Evolutionary conservation across 2,113 vertebrate genomes (phyloP).

Genomic region (Lynx canadensis): DNA sequence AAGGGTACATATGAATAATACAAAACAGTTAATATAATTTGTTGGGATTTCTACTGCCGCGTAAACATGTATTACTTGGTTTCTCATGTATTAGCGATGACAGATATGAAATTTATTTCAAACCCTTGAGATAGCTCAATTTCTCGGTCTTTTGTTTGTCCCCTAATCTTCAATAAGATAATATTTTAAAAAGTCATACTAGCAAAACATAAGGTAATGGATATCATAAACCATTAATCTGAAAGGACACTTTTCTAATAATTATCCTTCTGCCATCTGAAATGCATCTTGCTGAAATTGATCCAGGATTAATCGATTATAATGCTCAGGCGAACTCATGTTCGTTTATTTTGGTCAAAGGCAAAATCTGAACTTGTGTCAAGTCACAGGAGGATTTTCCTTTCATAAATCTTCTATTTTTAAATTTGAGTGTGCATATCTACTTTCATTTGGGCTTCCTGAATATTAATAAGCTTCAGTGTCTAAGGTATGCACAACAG

Average conservation of each 20-base stretch:
- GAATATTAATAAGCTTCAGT: not conserved
- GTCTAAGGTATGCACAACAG: not conserved
- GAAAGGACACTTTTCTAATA: conserved; percentile 28
- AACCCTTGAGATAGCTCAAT: conserved; percentile 9
- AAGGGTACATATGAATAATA: not conserved
- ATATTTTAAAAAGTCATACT: conserved; percentile 42
- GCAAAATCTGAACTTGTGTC: not conserved
- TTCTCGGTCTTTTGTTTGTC: conserved; percentile 54
- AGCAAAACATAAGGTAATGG: not conserved
- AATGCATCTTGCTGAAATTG: not conserved
- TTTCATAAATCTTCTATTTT: not conserved
- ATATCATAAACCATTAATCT: not conserved
- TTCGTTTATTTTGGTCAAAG: conserved; percentile 8
- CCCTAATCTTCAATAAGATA: conserved; percentile 42
- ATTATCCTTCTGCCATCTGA: not conserved
- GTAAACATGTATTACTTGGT: not conserved
- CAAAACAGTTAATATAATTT: conserved; percentile 23
- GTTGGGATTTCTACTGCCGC: not conserved
- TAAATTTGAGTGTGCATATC: not conserved
- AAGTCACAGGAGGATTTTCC: not conserved
- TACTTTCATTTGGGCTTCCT: not conserved
- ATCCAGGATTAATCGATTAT: not conserved
- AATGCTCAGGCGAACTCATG: not conserved
- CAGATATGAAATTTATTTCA: conserved; percentile 1
- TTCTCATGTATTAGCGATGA: not conserved